Percentiles rank a stretch among this genome's conserved stretches.
These are phyloP conservation scores for Copsychus sechellarum DNA, from an alignment of 2,113 vertebrate genomes.

Conservation along the genomic window DNA sequence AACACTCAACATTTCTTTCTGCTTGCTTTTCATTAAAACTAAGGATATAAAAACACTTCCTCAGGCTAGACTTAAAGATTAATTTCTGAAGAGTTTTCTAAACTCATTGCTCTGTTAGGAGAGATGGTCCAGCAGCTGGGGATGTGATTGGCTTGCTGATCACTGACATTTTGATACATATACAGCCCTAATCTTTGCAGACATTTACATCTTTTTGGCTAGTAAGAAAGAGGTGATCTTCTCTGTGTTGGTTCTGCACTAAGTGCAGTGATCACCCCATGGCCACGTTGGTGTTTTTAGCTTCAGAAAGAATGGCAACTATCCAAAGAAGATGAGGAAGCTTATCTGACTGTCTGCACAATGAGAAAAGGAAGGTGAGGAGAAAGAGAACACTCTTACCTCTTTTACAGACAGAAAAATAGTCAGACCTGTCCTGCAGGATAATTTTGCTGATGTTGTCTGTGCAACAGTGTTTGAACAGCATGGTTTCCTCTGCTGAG, in stretches of 20 bases:
- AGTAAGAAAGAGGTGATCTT: not conserved
- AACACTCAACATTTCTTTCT: not conserved
- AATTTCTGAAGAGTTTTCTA: constrained; percentile 10
- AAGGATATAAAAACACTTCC: constrained; percentile 1
- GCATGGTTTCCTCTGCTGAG: not conserved
- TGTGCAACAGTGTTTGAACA: not conserved
- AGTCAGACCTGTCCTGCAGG: not conserved
- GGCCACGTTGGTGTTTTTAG: rapidly evolving
- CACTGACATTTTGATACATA: not conserved
- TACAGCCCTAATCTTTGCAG: not conserved
- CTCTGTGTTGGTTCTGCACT: not conserved
- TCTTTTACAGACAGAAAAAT: not conserved
- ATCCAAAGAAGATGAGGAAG: not conserved
- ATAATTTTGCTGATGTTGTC: not conserved
- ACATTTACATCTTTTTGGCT: not conserved
- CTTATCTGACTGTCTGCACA: not conserved
- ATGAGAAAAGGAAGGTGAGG: not conserved
- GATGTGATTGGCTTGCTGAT: not conserved
- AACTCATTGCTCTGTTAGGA: not conserved
- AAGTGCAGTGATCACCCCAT: not conserved
- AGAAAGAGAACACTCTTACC: not conserved
- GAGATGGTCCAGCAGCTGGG: not conserved
- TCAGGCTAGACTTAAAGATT: not conserved
- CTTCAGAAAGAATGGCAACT: not conserved
- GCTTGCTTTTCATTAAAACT: constrained; percentile 9